Evolutionary conservation across 2,797 vertebrate genomes (phyloP).

Genomic region (Catamblyrhynchus diadema): DNA sequence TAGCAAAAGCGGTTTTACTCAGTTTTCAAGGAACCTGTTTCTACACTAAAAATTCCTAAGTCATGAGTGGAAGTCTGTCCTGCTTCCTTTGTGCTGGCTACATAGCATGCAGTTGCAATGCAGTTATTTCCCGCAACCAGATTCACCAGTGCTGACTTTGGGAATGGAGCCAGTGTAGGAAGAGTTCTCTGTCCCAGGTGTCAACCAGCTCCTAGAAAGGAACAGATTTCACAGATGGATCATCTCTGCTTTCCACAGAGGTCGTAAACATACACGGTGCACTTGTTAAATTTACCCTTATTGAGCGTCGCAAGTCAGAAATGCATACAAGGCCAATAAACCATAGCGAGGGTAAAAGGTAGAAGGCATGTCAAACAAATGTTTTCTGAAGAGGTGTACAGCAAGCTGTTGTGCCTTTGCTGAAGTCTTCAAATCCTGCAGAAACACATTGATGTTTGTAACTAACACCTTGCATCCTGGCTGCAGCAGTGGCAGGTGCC

Average conservation of each 20-base stretch:
- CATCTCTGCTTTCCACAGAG: neutral
- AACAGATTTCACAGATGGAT: neutral
- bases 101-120: neutral
- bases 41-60: neutral
- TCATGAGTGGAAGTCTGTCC: neutral
- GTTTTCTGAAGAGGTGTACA: neutral
- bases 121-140: neutral
- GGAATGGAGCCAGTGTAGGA: neutral
- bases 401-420: neutral
- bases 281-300: neutral
- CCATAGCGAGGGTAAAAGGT: neutral
- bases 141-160: neutral
- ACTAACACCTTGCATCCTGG: neutral
- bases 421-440: neutral
- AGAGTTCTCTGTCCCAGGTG: neutral
- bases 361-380: neutral
- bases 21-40: neutral
- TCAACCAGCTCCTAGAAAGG: neutral
- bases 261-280: neutral
- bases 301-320: neutral
- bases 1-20: neutral
- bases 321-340: neutral
- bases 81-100: neutral
- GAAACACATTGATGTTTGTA: neutral
- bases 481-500: neutral